These are phyloP conservation scores for Apogon hyalosoma DNA, from an alignment of 2,797 vertebrate genomes.

Conservation along the genomic window DNA sequence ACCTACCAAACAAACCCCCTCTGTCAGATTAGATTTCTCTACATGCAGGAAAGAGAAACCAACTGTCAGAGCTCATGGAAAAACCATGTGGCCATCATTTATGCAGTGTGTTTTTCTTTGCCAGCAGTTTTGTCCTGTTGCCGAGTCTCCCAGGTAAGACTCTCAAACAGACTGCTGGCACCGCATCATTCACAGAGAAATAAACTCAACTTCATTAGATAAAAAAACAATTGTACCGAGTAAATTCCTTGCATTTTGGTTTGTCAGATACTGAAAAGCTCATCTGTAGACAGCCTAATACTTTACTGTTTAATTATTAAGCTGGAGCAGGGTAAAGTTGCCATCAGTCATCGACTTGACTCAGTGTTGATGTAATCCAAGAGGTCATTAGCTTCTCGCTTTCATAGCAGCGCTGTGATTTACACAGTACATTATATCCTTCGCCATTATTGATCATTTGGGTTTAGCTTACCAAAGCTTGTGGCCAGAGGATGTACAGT, in stretches of 20 bases:
- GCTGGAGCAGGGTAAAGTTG: conserved; percentile 10
- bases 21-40: conserved; percentile 27
- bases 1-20: conserved; percentile 44
- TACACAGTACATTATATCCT: conserved; percentile 33
- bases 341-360: conserved; percentile 30
- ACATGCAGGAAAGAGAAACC: conserved; percentile 3
- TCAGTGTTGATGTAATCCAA: conserved; percentile 35
- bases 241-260: background rate
- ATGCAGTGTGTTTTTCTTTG: conserved; percentile 8
- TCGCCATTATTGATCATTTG: conserved; percentile 31
- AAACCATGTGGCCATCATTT: conserved; percentile 1
- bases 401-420: conserved; percentile 31
- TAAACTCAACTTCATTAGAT: background rate
- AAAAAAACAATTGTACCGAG: conserved; percentile 11
- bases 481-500: background rate
- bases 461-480: conserved; percentile 12
- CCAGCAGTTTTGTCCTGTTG: conserved; percentile 24
- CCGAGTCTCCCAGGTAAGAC: conserved; percentile 1
- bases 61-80: conserved; percentile 9
- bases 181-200: background rate
- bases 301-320: conserved; percentile 37
- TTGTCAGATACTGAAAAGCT: conserved; percentile 15
- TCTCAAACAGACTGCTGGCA: conserved; percentile 7
- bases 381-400: conserved; percentile 43
- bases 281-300: conserved; percentile 14